A percentile compares a stretch with the other conserved stretches of the same genome.
Conservation (phyloP, 1,140 invertebrate species). For the Nephotettix cincticeps region DNA sequence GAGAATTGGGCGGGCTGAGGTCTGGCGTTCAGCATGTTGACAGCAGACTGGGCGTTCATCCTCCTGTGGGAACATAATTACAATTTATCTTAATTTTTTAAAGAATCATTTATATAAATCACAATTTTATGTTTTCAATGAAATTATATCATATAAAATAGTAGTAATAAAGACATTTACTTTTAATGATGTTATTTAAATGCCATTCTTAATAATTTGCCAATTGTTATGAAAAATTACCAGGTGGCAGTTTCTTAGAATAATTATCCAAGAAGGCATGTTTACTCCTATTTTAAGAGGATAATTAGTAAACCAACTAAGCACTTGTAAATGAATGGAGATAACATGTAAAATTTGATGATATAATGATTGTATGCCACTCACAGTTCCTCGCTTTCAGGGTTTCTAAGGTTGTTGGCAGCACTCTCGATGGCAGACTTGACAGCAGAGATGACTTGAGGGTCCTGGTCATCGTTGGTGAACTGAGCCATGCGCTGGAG, state of each 20-base stretch:
- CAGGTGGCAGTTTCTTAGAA: too few species aligned
- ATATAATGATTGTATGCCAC: too few species aligned
- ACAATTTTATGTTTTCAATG: too few species aligned
- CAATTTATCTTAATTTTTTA: background rate
- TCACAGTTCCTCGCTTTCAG: background rate
- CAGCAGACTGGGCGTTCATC: constrained; percentile 55
- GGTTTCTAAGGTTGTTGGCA: constrained; percentile 38
- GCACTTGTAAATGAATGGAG: too few species aligned
- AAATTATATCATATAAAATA: too few species aligned
- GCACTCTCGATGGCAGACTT: constrained; percentile 56
- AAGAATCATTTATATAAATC: background rate
- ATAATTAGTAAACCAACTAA: too few species aligned
- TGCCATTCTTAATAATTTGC: background rate
- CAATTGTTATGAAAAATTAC: too few species aligned
- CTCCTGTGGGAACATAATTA: constrained; percentile 48
- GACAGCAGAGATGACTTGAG: constrained; percentile 61
- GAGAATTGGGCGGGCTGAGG: constrained; percentile 55
- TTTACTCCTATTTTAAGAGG: too few species aligned
- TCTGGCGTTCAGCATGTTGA: constrained; percentile 55
- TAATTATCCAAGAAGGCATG: too few species aligned
- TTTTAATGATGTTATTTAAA: background rate
- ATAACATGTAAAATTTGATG: too few species aligned
- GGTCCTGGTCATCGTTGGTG: constrained; percentile 60
- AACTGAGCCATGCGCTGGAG: constrained; percentile 66
- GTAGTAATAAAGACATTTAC: constrained; percentile 7